Base-by-base conservation (phyloP, 2,888 invertebrate species). In the Drosophila setosimentum region DNA sequence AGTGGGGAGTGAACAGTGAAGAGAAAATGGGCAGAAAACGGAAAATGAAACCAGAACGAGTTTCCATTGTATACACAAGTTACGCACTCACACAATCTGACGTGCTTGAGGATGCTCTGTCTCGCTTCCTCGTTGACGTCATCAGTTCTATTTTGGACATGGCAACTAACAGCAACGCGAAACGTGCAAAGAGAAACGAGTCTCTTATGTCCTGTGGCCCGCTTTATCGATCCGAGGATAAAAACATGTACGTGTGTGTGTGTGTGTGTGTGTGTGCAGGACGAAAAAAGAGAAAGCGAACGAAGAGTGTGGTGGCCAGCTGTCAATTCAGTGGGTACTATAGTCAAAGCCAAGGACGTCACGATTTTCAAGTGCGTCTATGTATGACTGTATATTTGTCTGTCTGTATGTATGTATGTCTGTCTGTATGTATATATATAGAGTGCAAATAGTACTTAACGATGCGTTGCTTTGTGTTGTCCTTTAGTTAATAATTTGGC, bases 41-140 rank as follows among this genome's bases (percentile, higher is more conserved):
- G 16, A 33, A 5, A 16, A 53, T 32, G 51, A 33, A 59, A 49
- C 33, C 58, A 66, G 35, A 64, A 65, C 16, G 16, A 24, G 27
- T n/a, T 21, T 7, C 11, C 21, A 21, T 21, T 24, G 48, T 21
- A 2, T n/a, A 57, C 40, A 40, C 33, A 29, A 24, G 27, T 45
- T 54, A 73, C 53, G 59, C 67, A 64, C 53, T 33, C 54, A 60
- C 37, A 61, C 49, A 55, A 24, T 53, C 33, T 32, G 50, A 54
- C 50, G 55, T 33, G 37, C 21, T 24, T 11, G 21, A 50, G 59
- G 57, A 61, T 54, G 50, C 35, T 30, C 78, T 64, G 63, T 87
- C 84, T 72, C 80, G 70, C 82, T 91, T 81, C 73, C 82, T 74
- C 85, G 82, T 91, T 91, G 91, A 91, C 91, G 91, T 91, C 91